Evolutionary conservation across 2,888 invertebrate genomes (phyloP).

Genomic region (Erebia epiphron): DNA sequence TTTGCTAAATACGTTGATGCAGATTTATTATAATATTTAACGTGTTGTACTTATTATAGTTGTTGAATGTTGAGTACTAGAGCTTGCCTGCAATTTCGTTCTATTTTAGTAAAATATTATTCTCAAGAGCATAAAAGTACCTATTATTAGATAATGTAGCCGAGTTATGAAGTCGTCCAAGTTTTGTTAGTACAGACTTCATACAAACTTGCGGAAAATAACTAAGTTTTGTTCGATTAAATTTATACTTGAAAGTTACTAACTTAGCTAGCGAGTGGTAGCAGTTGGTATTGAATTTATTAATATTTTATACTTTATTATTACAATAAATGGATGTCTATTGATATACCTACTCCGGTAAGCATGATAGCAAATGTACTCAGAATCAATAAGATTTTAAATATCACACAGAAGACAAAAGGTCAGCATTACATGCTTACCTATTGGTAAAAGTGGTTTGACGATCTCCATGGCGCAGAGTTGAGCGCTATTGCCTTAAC

Average conservation of each 20-base stretch:
- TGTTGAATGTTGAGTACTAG: too few species aligned
- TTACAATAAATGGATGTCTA: neutral
- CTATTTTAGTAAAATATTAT: neutral
- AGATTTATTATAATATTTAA: neutral
- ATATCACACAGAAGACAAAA: too few species aligned
- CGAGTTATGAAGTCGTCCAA: neutral
- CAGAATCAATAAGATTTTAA: neutral
- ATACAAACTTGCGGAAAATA: conserved; percentile 19
- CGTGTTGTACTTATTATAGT: too few species aligned
- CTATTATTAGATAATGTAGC: conserved; percentile 8
- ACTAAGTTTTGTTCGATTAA: conserved; percentile 16
- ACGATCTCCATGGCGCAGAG: too few species aligned
- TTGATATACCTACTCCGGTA: neutral
- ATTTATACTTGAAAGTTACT: conserved; percentile 18
- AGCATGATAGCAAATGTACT: neutral
- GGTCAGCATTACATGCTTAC: too few species aligned
- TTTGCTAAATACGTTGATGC: neutral
- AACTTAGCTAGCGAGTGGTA: conserved; percentile 14
- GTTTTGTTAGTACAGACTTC: conserved; percentile 10
- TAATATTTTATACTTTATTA: conserved; percentile 6
- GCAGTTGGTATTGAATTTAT: conserved; percentile 7
- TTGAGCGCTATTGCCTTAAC: too few species aligned
- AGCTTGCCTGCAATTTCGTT: too few species aligned
- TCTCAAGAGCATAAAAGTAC: neutral
- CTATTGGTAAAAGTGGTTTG: too few species aligned